These are phyloP conservation scores for Calypte anna DNA, from an alignment of 2,113 vertebrate species.

Conservation along the genomic window DNA sequence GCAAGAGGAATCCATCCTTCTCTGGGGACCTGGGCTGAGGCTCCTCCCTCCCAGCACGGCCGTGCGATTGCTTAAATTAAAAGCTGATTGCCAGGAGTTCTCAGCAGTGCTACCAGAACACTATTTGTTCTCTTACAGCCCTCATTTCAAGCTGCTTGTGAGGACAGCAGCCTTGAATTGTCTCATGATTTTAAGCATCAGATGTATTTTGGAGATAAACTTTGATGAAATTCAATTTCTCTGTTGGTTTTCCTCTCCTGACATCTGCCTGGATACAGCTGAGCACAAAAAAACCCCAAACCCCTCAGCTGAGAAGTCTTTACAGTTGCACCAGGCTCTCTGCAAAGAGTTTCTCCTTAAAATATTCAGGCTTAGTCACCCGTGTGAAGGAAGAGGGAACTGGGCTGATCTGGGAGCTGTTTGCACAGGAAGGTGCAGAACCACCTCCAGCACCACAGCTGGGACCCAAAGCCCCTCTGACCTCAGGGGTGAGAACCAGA, in stretches of 20 bases:
- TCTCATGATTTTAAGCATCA: background rate
- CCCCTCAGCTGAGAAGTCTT: background rate
- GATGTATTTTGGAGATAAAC: background rate
- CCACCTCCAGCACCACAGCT: background rate
- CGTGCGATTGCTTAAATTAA: background rate
- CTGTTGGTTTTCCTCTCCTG: background rate
- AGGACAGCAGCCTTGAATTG: background rate
- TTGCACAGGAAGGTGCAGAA: background rate
- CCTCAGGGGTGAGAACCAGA: background rate
- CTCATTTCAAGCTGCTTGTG: background rate
- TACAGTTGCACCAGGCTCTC: background rate
- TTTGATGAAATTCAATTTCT: background rate
- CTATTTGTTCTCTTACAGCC: background rate
- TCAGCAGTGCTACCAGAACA: background rate
- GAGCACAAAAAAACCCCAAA: background rate
- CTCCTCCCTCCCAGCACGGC: background rate
- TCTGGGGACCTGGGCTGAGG: background rate
- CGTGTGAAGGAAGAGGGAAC: background rate
- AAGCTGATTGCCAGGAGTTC: background rate
- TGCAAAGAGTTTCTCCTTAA: background rate
- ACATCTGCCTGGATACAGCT: background rate
- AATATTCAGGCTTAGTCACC: background rate
- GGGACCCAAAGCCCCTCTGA: background rate
- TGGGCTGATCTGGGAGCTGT: accelerated
- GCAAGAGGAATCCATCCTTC: background rate